Evolutionary conservation across 2,888 invertebrate species (phyloP), one percentile per base, ranked within the genome.

Genomic region (Sinohyriopsis cumingii): DNA sequence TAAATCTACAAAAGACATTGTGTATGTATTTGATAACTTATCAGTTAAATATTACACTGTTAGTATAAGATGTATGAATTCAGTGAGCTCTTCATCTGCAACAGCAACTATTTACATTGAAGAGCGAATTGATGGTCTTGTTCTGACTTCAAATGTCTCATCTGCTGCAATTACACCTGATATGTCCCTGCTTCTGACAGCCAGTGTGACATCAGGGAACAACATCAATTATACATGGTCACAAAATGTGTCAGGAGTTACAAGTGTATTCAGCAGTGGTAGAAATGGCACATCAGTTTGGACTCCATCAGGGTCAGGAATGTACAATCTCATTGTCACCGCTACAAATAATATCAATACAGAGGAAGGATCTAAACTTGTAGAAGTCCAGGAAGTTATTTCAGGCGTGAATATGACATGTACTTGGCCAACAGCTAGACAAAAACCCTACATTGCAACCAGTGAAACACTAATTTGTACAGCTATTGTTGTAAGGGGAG

Each of bases 401-500:
- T 45, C 15, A 2, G 45, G 19, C 22, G 45, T 67, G 24, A 73
- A 64, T 55, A 56, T 65, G 20, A 64, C 68, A 9, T 56, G 72
- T 53, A 67, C 62, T 5, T 75, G 67, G 54, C 62, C 68, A 15
- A 68, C 66, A 45, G 60, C 63, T n/a, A 78, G 77, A 28, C 60
- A 60, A 18, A 77, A 74, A 28, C 24, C 55, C 6, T 63, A 67
- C 19, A 71, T 53, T 28, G 72, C 77, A 33, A 73, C 65, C 12
- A 69, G 68, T 24, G 61, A 67, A 24, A 68, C 68, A 19, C 65
- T 78, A 0, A 69, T 56, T 6, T 78, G 77, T 56, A 61, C 72
- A 1, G 74, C 72, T 12, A n/a, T 28, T 20, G 73, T 77, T 9
- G 63, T 25, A 15, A 59, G 64, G n/a, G 82, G 82, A 55, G 78